These are phyloP conservation scores for Synergus gifuensis DNA, from an alignment of 2,888 invertebrate species.

Conservation along the genomic window DNA sequence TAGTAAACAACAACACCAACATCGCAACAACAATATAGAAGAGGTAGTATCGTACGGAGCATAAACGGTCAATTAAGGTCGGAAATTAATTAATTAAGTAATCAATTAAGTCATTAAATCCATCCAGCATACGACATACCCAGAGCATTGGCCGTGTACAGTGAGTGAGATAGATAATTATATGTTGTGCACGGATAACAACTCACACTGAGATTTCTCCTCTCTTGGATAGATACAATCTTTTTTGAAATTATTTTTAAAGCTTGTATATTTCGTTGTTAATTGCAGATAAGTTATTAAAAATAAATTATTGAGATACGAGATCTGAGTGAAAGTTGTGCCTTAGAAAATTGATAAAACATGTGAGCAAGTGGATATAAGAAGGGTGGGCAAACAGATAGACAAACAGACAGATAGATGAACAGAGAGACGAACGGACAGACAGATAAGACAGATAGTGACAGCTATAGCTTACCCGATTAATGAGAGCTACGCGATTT, in stretches of 20 bases:
- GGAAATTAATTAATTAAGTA: slow-evolving; percentile 63
- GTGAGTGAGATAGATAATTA: slow-evolving; percentile 68
- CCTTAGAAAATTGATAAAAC: slow-evolving; percentile 28
- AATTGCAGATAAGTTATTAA: background rate
- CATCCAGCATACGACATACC: slow-evolving; percentile 78
- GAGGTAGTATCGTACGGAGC: slow-evolving; percentile 61
- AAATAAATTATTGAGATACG: background rate
- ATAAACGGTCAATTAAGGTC: slow-evolving; percentile 69
- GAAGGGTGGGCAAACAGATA: slow-evolving; percentile 65
- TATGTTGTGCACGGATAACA: slow-evolving; percentile 67
- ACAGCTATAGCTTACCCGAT: slow-evolving; percentile 74
- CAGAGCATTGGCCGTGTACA: slow-evolving; percentile 76
- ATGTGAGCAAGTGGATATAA: slow-evolving; percentile 49
- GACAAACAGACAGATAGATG: slow-evolving; percentile 59
- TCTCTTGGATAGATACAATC: background rate
- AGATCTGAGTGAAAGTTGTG: slow-evolving; percentile 25
- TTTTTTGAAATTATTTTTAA: background rate
- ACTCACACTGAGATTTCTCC: slow-evolving; percentile 51
- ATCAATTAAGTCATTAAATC: slow-evolving; percentile 69
- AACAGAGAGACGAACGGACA: slow-evolving; percentile 55
- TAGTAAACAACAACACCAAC: slow-evolving; percentile 75
- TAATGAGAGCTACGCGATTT: slow-evolving; percentile 47
- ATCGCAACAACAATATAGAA: slow-evolving; percentile 73
- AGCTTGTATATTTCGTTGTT: background rate
- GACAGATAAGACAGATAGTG: slow-evolving; percentile 61